These are phyloP conservation scores for Drosophila jambulina DNA, from an alignment of 1,140 invertebrate genomes.

Conservation along the genomic window DNA sequence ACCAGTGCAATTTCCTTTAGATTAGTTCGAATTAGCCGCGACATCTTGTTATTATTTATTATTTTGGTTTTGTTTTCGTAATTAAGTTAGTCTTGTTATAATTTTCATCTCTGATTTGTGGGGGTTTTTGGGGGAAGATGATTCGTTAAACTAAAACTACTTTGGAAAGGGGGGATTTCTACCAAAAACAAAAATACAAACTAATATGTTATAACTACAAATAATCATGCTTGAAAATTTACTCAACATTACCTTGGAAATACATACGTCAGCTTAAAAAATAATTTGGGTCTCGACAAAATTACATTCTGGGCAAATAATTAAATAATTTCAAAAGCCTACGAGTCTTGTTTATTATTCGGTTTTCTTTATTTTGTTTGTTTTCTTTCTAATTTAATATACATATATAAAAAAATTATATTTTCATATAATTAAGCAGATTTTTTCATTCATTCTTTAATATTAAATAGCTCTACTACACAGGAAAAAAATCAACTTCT, in stretches of 20 bases:
- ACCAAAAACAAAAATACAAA: constrained; percentile 1
- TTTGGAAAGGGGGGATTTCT: not conserved
- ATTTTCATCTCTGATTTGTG: not conserved
- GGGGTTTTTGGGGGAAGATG: not conserved
- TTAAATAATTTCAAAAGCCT: constrained; percentile 14
- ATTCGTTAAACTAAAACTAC: constrained; percentile 33
- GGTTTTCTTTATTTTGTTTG: constrained; percentile 62
- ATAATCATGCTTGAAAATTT: constrained; percentile 17
- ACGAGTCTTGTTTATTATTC: constrained; percentile 44
- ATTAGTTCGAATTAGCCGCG: constrained; percentile 14
- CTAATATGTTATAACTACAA: constrained; percentile 4
- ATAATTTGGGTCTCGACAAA: not conserved
- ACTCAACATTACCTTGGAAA: constrained; percentile 39
- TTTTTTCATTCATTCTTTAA: constrained; percentile 51
- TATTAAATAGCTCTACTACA: constrained; percentile 72
- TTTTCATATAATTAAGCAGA: constrained; percentile 57
- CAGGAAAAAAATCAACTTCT: constrained; percentile 54
- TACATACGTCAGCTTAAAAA: constrained; percentile 11
- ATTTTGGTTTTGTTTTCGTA: not conserved
- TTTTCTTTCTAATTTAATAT: constrained; percentile 54
- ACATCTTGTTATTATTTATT: not conserved
- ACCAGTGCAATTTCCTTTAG: constrained; percentile 18
- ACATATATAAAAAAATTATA: constrained; percentile 61
- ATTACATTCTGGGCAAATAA: not conserved
- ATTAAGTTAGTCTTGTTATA: constrained; percentile 13